Base-by-base conservation (phyloP, 2,797 vertebrate species). In the Rhinella marina region DNA sequence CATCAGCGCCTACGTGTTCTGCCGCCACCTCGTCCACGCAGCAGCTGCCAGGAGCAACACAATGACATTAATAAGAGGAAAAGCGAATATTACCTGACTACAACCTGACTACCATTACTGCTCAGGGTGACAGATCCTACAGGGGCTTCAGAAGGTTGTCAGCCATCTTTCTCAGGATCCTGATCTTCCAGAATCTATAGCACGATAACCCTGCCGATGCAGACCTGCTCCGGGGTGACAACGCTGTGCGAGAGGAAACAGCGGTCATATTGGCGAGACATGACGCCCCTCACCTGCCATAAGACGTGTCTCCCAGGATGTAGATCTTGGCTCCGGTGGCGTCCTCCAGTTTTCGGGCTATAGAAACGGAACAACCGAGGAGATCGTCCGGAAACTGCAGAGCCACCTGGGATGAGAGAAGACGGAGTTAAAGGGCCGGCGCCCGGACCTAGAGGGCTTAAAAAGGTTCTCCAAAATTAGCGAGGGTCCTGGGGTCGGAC, bases 11-110 rank as follows among this genome's bases (percentile, higher is more conserved):
- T 0, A 93, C 95, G 0, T 99, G 98, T 76, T 99, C 97, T 0
- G 98, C 98, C 0, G 98, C 97, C 3, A 99, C 96, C 70, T 98
- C 97, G 5, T 99, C 98, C 91, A 99, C 98, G 27, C 98, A 99
- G 94, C 98, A 99, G 89, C 98, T 99, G 94, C 1, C 11, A 17
- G 25, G 16, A 23, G 14, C 6, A 19, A 66, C 12, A 56, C 48
- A 29, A 52, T n/a, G 62, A 62, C 29, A 23, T 48, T 41, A 7
- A 41, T 5, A 6, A 41, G 41, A 41, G 12, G 8, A 3, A 68
- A 12, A 27, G 25, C 0, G 3, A 29, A 68, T 4, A 62, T 8
- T n/a, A n/a, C n/a, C n/a, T n/a, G n/a, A n/a, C n/a, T n/a, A n/a
- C n/a, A n/a, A n/a, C n/a, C n/a, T n/a, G n/a, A n/a, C n/a, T n/a